Percentiles rank a stretch among this genome's conserved stretches.
phyloP scores from a whole-genome alignment of 2,888 invertebrate genomes.

The Heteromyza rotundicornis region DNA sequence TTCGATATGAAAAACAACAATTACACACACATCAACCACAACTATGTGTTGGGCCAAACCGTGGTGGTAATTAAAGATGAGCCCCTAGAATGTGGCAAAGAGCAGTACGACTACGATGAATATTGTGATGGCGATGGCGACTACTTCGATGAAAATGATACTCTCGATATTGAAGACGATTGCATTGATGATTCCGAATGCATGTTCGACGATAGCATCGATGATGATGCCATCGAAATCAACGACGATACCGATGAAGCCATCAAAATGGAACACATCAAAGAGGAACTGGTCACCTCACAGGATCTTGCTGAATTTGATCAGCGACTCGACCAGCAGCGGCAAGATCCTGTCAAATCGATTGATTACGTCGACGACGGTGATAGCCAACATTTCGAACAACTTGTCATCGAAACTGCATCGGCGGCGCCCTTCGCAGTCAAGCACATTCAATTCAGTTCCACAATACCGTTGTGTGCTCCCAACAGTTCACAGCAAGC shows the following conservation, averaged over 20 bases:
- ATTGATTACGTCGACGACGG: not conserved
- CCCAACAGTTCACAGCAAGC: not conserved
- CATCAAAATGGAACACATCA: not conserved
- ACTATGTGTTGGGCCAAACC: constrained; percentile 21
- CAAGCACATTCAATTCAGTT: constrained; percentile 34
- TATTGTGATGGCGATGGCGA: not conserved
- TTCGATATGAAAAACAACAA: constrained; percentile 23
- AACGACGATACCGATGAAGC: constrained; percentile 8
- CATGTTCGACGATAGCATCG: not conserved
- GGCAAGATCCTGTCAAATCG: not conserved
- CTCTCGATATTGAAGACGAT: too few relatives aligned
- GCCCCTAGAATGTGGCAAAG: not conserved
- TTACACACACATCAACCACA: constrained; percentile 12
- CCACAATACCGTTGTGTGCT: not conserved
- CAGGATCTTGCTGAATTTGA: constrained; percentile 15
- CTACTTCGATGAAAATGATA: not conserved
- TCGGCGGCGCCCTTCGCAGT: constrained; percentile 54
- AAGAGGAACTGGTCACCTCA: constrained; percentile 6
- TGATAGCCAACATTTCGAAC: constrained; percentile 41
- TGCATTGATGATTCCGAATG: too few relatives aligned
- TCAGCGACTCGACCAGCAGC: not conserved
- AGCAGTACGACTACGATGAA: not conserved
- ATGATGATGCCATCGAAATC: not conserved
- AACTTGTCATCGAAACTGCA: constrained; percentile 42
- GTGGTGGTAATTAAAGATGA: constrained; percentile 19